Conservation (phyloP, 2,113 vertebrate species). For the Murina feae region DNA sequence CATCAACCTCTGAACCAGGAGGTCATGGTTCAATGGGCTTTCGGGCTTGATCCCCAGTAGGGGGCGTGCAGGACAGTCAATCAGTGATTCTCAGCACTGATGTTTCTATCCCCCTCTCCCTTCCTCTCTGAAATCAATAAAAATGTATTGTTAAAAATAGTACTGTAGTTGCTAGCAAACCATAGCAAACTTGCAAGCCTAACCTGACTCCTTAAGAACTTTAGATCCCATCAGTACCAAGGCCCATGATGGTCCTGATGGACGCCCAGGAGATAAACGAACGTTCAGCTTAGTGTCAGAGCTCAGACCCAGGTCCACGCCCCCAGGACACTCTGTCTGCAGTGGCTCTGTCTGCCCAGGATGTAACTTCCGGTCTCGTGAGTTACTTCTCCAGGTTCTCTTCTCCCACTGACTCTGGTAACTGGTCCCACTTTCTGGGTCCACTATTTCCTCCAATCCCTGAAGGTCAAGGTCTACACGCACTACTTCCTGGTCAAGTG, state of each 20-base stretch:
- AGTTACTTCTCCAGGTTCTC: neutral
- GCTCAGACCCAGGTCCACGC: rapidly evolving
- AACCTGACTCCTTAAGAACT: neutral
- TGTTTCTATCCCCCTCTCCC: no score
- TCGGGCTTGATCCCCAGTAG: no score
- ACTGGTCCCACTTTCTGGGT: neutral
- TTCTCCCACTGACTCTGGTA: neutral
- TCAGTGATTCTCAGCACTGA: no score
- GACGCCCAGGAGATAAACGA: neutral
- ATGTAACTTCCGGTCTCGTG: neutral
- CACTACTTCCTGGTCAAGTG: neutral
- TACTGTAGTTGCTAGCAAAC: neutral
- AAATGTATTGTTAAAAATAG: no score
- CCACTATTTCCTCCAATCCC: neutral
- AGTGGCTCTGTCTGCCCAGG: neutral
- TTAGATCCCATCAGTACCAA: neutral
- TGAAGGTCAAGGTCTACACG: neutral
- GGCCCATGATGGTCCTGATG: neutral
- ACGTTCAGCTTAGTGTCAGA: neutral
- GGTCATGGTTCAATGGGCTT: no score
- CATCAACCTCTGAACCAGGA: no score
- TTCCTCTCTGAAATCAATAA: no score
- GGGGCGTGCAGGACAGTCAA: no score
- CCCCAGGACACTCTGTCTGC: neutral
- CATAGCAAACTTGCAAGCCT: neutral